Percentiles rank a stretch among this genome's conserved stretches.
Conservation (phyloP, 64 coral and sea anemone species). For the Dendronephthya gigantea region DNA sequence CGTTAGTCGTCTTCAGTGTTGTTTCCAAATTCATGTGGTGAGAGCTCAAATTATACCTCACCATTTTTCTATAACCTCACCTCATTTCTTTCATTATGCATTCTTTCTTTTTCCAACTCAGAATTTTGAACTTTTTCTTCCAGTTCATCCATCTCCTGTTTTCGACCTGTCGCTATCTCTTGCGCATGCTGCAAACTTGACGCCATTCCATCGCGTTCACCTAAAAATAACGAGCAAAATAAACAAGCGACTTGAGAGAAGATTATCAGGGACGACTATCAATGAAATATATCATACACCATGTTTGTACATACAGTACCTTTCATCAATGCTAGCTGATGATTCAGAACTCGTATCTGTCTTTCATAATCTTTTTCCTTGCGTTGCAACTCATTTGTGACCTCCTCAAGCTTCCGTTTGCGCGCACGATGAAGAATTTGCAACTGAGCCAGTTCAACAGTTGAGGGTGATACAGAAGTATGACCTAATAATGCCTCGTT, state of each 20-base stretch:
- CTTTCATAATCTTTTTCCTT: slow-evolving; percentile 73
- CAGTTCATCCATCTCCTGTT: slow-evolving; percentile 51
- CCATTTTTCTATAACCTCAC: neutral
- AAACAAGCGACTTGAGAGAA: neutral
- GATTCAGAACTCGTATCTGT: slow-evolving; percentile 77
- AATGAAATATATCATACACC: no score
- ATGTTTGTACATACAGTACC: no score
- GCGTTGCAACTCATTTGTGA: slow-evolving; percentile 48
- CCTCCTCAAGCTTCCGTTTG: slow-evolving; percentile 73
- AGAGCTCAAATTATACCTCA: no score
- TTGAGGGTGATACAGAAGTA: neutral
- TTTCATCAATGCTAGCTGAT: slow-evolving; percentile 66
- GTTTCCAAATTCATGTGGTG: no score
- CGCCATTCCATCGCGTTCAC: slow-evolving; percentile 60
- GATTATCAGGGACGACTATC: neutral
- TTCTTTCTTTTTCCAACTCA: slow-evolving; percentile 36
- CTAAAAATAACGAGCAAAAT: slow-evolving; percentile 15
- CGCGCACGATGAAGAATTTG: slow-evolving; percentile 73
- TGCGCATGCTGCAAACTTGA: slow-evolving; percentile 70
- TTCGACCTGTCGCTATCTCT: slow-evolving; percentile 43
- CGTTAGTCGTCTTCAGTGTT: no score
- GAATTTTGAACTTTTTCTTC: slow-evolving; percentile 52
- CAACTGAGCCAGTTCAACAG: slow-evolving; percentile 31
- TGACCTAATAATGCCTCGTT: neutral
- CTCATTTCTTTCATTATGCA: slow-evolving; percentile 54